Conservation (phyloP, 2,888 invertebrate genomes). For the Drosophila merina region DNA sequence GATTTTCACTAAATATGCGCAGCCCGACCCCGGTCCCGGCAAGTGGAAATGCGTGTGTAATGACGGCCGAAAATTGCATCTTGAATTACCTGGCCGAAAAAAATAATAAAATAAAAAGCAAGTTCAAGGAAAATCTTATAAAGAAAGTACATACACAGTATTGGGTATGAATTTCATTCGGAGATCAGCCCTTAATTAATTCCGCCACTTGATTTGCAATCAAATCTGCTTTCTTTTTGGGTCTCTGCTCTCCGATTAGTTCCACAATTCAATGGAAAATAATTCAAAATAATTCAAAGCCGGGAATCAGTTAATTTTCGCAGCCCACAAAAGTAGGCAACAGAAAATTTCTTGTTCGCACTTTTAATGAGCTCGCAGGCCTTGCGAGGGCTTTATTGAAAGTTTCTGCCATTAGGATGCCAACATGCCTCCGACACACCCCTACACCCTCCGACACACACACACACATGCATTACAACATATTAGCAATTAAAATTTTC, state of each 20-base stretch:
- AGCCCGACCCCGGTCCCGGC: neutral
- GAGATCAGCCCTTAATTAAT: neutral
- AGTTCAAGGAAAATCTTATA: neutral
- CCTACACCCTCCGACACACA: slow-evolving; percentile 12
- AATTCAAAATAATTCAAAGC: no score
- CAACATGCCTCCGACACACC: slow-evolving; percentile 46
- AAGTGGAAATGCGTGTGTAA: slow-evolving; percentile 47
- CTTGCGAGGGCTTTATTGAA: slow-evolving; percentile 49
- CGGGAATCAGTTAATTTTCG: slow-evolving; percentile 55
- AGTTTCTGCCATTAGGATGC: slow-evolving; percentile 51
- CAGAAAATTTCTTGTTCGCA: slow-evolving; percentile 46
- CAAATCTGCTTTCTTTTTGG: no score
- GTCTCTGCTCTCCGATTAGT: neutral
- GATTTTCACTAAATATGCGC: slow-evolving; percentile 56
- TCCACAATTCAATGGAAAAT: neutral
- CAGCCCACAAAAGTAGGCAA: slow-evolving; percentile 74
- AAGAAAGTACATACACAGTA: neutral
- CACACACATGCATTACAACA: slow-evolving; percentile 77
- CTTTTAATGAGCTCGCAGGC: slow-evolving; percentile 70
- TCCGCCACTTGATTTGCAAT: slow-evolving; percentile 1
- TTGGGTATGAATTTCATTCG: neutral
- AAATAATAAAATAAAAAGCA: neutral
- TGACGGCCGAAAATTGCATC: slow-evolving; percentile 60
- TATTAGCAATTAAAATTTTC: slow-evolving; percentile 84
- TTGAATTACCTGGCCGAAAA: slow-evolving; percentile 56